These are phyloP conservation scores for Heteromormyrus szaboi DNA, from an alignment of 2,797 vertebrate species.

Conservation along the genomic window DNA sequence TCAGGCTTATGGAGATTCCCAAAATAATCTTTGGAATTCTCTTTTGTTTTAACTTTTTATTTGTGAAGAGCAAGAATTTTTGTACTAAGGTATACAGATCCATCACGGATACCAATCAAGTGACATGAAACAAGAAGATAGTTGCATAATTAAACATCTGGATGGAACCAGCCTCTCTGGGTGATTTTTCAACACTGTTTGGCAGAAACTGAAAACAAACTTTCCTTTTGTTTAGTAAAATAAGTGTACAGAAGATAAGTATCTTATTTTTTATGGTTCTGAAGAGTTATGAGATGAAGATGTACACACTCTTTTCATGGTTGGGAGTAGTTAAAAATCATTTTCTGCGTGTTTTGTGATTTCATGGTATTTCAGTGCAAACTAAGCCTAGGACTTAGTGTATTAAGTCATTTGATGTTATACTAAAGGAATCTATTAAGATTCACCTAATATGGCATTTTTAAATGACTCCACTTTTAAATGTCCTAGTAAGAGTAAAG, in stretches of 20 bases:
- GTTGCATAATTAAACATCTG: constrained; percentile 29
- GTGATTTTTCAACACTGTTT: constrained; percentile 47
- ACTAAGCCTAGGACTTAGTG: constrained; percentile 39
- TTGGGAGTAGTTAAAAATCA: constrained; percentile 44
- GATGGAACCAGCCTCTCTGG: constrained; percentile 37
- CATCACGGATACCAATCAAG: constrained; percentile 25
- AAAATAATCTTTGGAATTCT: background rate
- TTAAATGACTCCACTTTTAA: constrained; percentile 42
- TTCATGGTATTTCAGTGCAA: constrained; percentile 47
- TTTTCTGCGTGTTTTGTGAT: constrained; percentile 54
- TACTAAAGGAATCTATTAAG: constrained; percentile 55
- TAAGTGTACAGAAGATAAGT: constrained; percentile 19
- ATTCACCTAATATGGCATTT: constrained; percentile 50
- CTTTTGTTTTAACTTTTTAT: background rate
- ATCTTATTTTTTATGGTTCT: constrained; percentile 33
- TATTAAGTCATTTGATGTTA: constrained; percentile 55
- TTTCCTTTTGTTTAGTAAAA: constrained; percentile 7
- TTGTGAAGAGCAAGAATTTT: background rate
- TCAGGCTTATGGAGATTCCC: background rate
- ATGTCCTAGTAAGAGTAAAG: constrained; percentile 41
- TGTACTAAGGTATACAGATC: constrained; percentile 11
- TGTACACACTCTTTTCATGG: constrained; percentile 42
- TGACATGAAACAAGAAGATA: constrained; percentile 21
- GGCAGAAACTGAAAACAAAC: constrained; percentile 3
- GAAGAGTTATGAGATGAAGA: constrained; percentile 41